A percentile compares a stretch with the other conserved stretches of the same genome.
phyloP scores from a whole-genome alignment of 2,888 invertebrate species.

The Erynnis tages region DNA sequence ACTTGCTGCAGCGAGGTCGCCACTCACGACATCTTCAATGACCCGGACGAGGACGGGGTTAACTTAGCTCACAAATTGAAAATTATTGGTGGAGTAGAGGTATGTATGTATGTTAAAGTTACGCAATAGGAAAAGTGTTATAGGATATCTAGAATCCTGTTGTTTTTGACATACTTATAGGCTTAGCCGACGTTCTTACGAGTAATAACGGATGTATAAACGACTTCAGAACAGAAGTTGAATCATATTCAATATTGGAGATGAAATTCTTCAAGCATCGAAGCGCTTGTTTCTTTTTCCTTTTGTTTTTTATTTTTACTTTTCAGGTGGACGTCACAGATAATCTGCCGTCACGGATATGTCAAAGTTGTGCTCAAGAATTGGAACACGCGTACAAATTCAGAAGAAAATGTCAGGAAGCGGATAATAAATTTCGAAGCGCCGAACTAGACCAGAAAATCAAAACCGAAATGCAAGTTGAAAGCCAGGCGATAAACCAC shows the following conservation, averaged over 20 bases:
- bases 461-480: constrained; percentile 50
- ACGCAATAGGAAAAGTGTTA: too few relatives aligned
- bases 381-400: constrained; percentile 73
- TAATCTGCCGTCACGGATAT: constrained; percentile 63
- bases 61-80: constrained; percentile 60
- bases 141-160: too few relatives aligned
- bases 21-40: constrained; percentile 54
- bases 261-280: too few relatives aligned
- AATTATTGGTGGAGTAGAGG: constrained; percentile 62
- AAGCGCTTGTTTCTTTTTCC: too few relatives aligned
- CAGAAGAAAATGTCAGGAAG: constrained; percentile 67
- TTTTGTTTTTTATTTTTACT: too few relatives aligned
- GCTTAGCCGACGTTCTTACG: too few relatives aligned
- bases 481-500: too few relatives aligned
- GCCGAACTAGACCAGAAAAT: constrained; percentile 39
- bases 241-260: too few relatives aligned
- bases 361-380: constrained; percentile 60
- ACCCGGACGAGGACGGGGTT: constrained; percentile 52
- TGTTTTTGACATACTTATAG: too few relatives aligned
- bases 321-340: constrained; percentile 67
- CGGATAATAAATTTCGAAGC: constrained; percentile 55
- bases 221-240: too few relatives aligned
- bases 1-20: constrained; percentile 58
- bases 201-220: too few relatives aligned
- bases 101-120: constrained; percentile 37